Base-by-base conservation (phyloP, 2,888 invertebrate species). In the Stegana nigrithorax region DNA sequence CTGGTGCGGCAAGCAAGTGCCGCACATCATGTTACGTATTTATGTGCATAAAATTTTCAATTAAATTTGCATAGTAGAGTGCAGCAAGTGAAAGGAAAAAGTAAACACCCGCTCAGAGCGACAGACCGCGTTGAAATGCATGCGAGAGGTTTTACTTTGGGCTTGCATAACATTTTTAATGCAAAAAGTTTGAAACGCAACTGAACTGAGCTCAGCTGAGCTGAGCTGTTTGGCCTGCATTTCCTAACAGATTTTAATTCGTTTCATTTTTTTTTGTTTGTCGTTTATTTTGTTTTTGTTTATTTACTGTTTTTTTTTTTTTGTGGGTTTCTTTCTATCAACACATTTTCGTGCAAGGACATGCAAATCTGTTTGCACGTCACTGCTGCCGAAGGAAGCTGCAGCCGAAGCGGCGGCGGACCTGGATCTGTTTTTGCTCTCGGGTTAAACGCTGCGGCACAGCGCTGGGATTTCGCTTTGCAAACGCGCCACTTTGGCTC, bases 41-140 rank as follows among this genome's bases (percentile, higher is more conserved):
- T 55, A 36, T 55, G 53, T 65, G 75, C 70, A 75, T 78, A 73
- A 78, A 75, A 71, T 78, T 78, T 73, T 75, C 75, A 78, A 75
- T 75, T 75, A 75, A 74, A 75, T 75, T 75, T 71, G 66, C 67
- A 61, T 60, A 39, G n/a, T 29, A 50, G 12, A 10, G 21, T 36
- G 53, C 53, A 6, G n/a, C 53, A 55, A 36, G 36, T 55, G 17
- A 36, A 21, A 32, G 2, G 32, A 47, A 21, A 51, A 51, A 27
- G 27, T 14, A 12, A 51, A 42, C 1, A 51, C 14, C 21, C 53
- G 23, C 53, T n/a, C n/a, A 23, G 29, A 51, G 5, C 7, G n/a
- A 17, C 27, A 10, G 8, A 23, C 10, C 6, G 50, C n/a, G n/a
- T n/a, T n/a, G n/a, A n/a, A n/a, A n/a, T n/a, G n/a, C n/a, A n/a